phyloP scores from a whole-genome alignment of 2,888 invertebrate species.

The Cantharis nigra region DNA sequence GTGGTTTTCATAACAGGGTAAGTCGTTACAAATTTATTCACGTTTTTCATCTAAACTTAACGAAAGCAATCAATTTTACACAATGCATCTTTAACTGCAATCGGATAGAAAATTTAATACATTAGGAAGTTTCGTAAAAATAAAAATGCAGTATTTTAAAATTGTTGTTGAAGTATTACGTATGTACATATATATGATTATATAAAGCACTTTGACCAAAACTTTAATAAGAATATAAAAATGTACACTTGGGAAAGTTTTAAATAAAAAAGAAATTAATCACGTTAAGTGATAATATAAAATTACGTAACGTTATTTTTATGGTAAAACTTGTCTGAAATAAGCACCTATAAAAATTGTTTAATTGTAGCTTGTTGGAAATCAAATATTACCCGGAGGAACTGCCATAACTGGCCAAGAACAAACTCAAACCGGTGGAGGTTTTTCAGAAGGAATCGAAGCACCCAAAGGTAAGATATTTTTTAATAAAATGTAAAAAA shows the following conservation, averaged over 20 bases:
- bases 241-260: not conserved
- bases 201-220: not conserved
- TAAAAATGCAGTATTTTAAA: not conserved
- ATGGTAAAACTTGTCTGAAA: not conserved
- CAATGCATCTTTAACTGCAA: not conserved
- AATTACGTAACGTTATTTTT: not conserved
- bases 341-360: not conserved
- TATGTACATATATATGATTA: not conserved
- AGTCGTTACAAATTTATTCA: constrained; percentile 48
- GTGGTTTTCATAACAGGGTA: constrained; percentile 86
- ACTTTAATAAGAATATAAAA: not conserved
- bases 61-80: not conserved
- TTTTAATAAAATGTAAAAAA: not conserved
- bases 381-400: constrained; percentile 76
- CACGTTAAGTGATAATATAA: not conserved
- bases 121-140: not conserved
- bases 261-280: not conserved
- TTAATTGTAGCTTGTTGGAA: constrained; percentile 70
- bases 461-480: constrained; percentile 56
- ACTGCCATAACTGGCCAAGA: constrained; percentile 76
- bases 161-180: not conserved
- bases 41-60: too few species aligned
- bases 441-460: constrained; percentile 59
- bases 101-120: not conserved
- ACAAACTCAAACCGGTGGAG: constrained; percentile 64